Conservation (phyloP, 2,113 vertebrate genomes). For the Arenaria interpres region DNA sequence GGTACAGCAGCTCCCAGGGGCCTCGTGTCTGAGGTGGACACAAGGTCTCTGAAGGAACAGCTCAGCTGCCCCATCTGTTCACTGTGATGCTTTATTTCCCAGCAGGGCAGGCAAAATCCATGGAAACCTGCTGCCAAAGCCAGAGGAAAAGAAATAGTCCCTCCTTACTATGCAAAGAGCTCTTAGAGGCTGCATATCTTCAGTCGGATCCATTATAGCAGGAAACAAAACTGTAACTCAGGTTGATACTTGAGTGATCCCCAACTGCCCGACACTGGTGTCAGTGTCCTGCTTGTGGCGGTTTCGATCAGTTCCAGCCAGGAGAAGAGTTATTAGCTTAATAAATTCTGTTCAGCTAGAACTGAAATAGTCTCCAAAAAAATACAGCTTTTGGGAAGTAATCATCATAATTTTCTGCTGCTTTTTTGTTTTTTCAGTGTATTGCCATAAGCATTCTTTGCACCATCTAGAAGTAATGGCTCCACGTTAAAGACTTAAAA, state of each 20-base stretch:
- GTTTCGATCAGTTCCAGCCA: neutral
- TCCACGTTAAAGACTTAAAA: neutral
- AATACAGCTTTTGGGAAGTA: neutral
- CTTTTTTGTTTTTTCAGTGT: neutral
- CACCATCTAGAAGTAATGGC: neutral
- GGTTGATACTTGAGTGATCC: neutral
- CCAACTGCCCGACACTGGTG: neutral
- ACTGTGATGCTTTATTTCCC: neutral
- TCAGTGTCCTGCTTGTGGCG: neutral
- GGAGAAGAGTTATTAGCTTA: neutral
- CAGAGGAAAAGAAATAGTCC: neutral
- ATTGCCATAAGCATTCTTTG: neutral
- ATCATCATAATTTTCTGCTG: neutral
- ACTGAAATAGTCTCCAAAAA: neutral
- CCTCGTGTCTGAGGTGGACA: neutral
- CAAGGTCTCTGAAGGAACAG: neutral
- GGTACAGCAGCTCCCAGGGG: neutral
- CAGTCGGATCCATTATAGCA: accelerated
- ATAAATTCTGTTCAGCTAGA: neutral
- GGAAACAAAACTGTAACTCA: neutral
- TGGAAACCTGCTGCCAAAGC: neutral
- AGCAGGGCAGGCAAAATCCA: neutral
- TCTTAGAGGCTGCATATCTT: neutral
- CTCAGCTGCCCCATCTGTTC: neutral
- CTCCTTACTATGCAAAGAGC: neutral